Base-by-base conservation (phyloP, 2,888 invertebrate genomes). In the Drosophila dives region DNA sequence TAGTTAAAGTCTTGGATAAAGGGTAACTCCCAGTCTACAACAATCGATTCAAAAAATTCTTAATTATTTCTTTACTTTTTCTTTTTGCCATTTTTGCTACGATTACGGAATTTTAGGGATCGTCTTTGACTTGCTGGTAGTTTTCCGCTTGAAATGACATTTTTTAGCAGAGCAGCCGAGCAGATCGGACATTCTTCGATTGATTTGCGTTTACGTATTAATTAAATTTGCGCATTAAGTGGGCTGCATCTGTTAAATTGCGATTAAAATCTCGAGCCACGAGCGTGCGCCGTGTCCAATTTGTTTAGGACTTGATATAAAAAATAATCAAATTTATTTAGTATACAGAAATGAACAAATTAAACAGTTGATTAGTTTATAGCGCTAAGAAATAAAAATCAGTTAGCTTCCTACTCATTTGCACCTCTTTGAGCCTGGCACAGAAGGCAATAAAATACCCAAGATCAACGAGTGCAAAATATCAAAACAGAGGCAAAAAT, bases 331-430 rank as follows among this genome's bases (percentile, higher is more conserved):
- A 49, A 26, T 33, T 48, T 33, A 48, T 56, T 61, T 60, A 54
- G 53, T 29, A 40, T 32, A 12, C 20, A 33, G 26, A 62, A 50
- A 40, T 59, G 17, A 33, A 50, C 53, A 59, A 67, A 62, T 79
- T 64, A 58, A 79, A 29, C 67, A 75, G 76, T 72, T 83, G 65
- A 83, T 86, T 60, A 79, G 71, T 72, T 83, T 83, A 83, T 85
- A 42, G 49, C 40, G 48, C 23, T 61, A 48, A 60, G 63, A 67
- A 65, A 34, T 55, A 40, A 54, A 49, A 15, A 11, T 42, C 64
- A 17, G 64, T 59, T 72, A 59, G 55, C 54, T 45, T 38, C 32
- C 54, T 36, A 32, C 29, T 61, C 53, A 58, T 72, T 72, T 64
- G 70, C 74, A 50, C 63, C 69, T 58, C 53, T 79, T 84, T 80